These are phyloP conservation scores for Oplegnathus fasciatus DNA, from an alignment of 2,113 vertebrate genomes.

Conservation along the genomic window DNA sequence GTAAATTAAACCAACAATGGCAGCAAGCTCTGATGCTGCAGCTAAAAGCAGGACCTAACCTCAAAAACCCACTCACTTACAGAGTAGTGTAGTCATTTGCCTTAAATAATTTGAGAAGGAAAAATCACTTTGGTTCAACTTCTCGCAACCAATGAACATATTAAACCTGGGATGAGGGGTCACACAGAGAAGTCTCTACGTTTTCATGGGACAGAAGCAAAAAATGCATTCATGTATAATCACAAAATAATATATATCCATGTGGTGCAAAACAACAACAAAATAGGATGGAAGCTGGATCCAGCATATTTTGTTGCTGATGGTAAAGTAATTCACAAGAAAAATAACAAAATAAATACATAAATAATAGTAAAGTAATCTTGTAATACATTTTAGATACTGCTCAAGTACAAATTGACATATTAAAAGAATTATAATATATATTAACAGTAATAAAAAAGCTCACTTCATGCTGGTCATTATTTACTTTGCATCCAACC, in stretches of 20 bases:
- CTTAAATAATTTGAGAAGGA: background rate
- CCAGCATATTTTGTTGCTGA: too few species aligned
- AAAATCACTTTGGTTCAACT: background rate
- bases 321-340: background rate
- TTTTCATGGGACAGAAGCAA: background rate
- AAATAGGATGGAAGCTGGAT: too few species aligned
- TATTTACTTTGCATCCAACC: background rate
- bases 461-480: background rate
- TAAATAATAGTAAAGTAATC: too few species aligned
- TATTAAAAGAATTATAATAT: background rate
- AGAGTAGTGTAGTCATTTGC: too few species aligned
- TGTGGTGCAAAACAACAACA: background rate
- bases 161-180: background rate
- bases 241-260: background rate
- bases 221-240: too few species aligned
- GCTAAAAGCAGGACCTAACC: background rate
- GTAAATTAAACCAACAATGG: constrained; percentile 28
- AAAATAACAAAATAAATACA: background rate
- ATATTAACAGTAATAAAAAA: background rate
- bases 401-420: background rate
- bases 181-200: background rate
- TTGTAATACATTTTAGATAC: background rate
- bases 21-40: constrained; percentile 5
- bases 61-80: too few species aligned
- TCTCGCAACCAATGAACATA: background rate